Evolutionary conservation across 2,888 invertebrate genomes (phyloP).

Genomic region (Calephelis perditalis): DNA sequence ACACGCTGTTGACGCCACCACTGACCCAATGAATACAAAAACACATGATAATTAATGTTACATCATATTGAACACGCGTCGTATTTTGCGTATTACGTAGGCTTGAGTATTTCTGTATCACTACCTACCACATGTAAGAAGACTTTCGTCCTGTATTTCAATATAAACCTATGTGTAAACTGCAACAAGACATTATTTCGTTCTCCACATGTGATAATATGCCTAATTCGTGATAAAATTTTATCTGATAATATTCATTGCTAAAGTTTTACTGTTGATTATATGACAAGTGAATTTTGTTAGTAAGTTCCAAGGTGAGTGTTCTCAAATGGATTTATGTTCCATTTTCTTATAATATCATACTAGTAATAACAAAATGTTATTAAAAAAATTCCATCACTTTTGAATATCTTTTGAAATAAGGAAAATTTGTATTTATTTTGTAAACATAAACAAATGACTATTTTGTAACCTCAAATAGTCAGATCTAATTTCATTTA

Average conservation of each 20-base stretch:
- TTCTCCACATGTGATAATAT: background rate
- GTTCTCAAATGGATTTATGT: background rate
- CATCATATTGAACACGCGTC: slow-evolving; percentile 58
- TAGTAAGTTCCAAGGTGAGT: background rate
- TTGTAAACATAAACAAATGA: no score
- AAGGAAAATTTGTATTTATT: no score
- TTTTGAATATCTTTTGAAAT: no score
- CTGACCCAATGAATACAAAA: slow-evolving; percentile 71
- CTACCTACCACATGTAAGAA: slow-evolving; percentile 35
- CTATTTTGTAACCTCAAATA: no score
- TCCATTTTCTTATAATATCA: no score
- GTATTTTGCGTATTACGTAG: slow-evolving; percentile 34
- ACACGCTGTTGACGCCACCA: slow-evolving; percentile 72
- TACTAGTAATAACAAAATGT: no score
- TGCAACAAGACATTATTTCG: background rate
- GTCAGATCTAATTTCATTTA: no score
- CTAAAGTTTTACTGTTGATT: background rate
- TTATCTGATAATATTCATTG: background rate
- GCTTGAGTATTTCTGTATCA: slow-evolving; percentile 28
- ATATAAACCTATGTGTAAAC: background rate
- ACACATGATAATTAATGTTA: slow-evolving; percentile 68
- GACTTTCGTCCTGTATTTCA: background rate
- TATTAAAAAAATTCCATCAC: no score
- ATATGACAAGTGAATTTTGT: no score
- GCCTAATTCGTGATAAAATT: background rate